Base-by-base conservation (phyloP, 2,888 invertebrate species). In the Seira musarum region DNA sequence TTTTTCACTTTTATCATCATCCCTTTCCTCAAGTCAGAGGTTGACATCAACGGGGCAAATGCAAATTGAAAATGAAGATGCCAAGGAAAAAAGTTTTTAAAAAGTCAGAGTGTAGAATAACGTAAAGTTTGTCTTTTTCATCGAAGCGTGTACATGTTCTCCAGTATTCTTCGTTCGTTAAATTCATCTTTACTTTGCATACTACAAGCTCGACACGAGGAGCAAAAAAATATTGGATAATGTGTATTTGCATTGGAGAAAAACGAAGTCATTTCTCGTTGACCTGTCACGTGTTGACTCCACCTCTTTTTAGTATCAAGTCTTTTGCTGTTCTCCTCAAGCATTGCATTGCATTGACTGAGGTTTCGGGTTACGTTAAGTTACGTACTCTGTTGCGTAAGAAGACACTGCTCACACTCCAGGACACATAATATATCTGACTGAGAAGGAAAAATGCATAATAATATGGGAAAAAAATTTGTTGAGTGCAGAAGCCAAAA, bases 221-320 rank as follows among this genome's bases (percentile, higher is more conserved):
- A 30, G 30, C 30, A 30, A 30, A 30, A 30, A 30, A 30, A 5
- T 30, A 30, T 30, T 30, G 3, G 30, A 30, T 30, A 30, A 30
- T 60, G 19, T 40, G 60, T 70, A 71, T 78, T 78, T 78, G 77
- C 77, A 78, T 78, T 64, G 8, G 30, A 30, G 30, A 30, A 30
- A 30, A 78, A 30, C 2, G 25, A 71, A 71, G 77, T 71, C 70
- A 71, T 78, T 71, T 71, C 71, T 71, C 77, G 77, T 71, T 78
- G 77, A 78, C 77, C 77, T 78, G 77, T 78, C 77, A 78, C 77
- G 77, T 66, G 71, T 71, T 78, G 71, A 63, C 77, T 71, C 77
- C 77, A 40, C 77, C 71, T 71, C 77, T 78, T 78, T 78, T 78
- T 71, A 78, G 77, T 78, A 78, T 65, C 69, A 71, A 53, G 65